A percentile compares a stretch with the other conserved stretches of the same genome.
Conservation (phyloP, 2,888 invertebrate species). For the Thecocarcelia acutangulata region DNA sequence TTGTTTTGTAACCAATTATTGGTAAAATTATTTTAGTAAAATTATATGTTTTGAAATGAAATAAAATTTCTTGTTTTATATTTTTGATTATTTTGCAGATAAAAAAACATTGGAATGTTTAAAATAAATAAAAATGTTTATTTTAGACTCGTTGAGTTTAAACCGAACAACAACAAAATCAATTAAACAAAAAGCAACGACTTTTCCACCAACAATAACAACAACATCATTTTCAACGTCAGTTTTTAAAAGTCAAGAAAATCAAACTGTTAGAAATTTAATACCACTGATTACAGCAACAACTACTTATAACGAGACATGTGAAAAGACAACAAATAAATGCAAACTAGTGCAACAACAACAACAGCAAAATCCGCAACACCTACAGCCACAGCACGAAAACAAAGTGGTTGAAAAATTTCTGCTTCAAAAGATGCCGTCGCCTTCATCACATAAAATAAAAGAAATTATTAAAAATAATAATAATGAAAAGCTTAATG, state of each 20-base stretch:
- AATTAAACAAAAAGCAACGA: conserved; percentile 6
- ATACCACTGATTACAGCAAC: conserved; percentile 12
- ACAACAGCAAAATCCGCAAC: conserved; percentile 5
- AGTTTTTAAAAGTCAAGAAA: conserved; percentile 30
- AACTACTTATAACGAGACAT: conserved; percentile 7
- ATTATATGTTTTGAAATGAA: no score
- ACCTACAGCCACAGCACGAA: conserved; percentile 20
- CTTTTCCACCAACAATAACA: conserved; percentile 18
- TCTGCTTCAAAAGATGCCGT: conserved; percentile 24
- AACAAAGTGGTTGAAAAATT: conserved; percentile 38
- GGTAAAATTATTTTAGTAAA: no score
- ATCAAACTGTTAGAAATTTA: conserved; percentile 16
- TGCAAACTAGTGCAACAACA: conserved; percentile 29
- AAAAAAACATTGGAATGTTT: conserved; percentile 1
- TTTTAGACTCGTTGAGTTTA: conserved; percentile 70
- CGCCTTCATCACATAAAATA: conserved; percentile 38
- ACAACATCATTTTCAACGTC: conserved; percentile 4
- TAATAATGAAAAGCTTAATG: conserved; percentile 59
- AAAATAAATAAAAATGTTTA: conserved; percentile 61
- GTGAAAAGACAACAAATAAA: conserved; percentile 63
- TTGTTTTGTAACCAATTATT: no score
- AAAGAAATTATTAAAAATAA: conserved; percentile 59
- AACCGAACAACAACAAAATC: conserved; percentile 42
- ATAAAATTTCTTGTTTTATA: no score
- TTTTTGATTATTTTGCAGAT: conserved; percentile 27